Base-by-base conservation (phyloP, 2,113 vertebrate genomes). In the Hypanus sabinus region DNA sequence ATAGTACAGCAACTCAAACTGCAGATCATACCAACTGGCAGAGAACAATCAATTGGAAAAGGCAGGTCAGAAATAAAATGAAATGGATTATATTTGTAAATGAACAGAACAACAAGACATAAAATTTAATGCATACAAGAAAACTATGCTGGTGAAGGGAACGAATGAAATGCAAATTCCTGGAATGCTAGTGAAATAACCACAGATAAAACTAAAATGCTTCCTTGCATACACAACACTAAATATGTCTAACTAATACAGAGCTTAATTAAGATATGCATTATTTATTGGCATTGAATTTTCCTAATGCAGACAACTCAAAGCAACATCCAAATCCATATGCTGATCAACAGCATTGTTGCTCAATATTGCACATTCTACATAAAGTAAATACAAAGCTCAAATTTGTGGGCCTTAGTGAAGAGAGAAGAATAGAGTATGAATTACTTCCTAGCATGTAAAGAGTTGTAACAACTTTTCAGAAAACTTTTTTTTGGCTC, bases 241-340 rank as follows among this genome's bases (percentile, higher is more conserved):
- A 62, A 90, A 33, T n/a, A 90, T 36, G 85, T 65, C n/a, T 1
- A 33, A 90, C n/a, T 62, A 90, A 68, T 68, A 14, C 30, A 90
- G 60, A 65, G 60, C 30, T 33, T 68, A n/a, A 90, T 90, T 33
- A 90, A 33, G 60, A 60, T 33, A 33, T 68, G n/a, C 85, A 65
- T 20, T 90, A 90, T 36, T 90, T 90, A 90, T 90, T 65, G 60
- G 14, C 60, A 90, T n/a, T 68, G 85, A 90, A 90, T 90, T 68
- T 68, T 90, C 85, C 30, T 20, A 62, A n/a, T n/a, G 33, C 18
- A 90, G n/a, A 33, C 60, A 88, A 88, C 60, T 65, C 16, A 16
- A 60, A 88, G 5, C 85, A 90, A 14, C 60, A 90, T 90, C 30
- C 60, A 90, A 30, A 65, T 65, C 14, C 85, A 65, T 16, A 90